Percentiles rank a stretch among this genome's conserved stretches.
phyloP scores from a whole-genome alignment of 2,888 invertebrate species.

The Sinodicranocentrus sp. region DNA sequence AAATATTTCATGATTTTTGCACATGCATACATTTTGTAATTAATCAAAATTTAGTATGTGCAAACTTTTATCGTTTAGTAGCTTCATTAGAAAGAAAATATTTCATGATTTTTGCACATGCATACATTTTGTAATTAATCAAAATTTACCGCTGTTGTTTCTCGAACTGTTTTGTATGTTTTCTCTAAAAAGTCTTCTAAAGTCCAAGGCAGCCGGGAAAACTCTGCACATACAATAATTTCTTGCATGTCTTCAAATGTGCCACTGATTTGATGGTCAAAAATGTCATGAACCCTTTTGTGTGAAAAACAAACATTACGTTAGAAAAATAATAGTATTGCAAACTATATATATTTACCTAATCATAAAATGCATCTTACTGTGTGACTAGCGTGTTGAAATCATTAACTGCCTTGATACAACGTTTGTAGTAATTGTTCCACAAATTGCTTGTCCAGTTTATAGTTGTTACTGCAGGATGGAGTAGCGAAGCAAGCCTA shows the following conservation, averaged over 20 bases:
- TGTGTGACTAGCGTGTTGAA: slow-evolving; percentile 86
- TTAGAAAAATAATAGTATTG: not conserved
- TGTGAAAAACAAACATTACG: not conserved
- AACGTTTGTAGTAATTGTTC: slow-evolving; percentile 87
- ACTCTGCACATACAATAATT: slow-evolving; percentile 88
- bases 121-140: no score
- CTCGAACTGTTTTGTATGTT: slow-evolving; percentile 88
- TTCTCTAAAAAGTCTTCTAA: slow-evolving; percentile 91
- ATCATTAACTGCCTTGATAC: slow-evolving; percentile 87
- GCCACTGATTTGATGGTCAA: slow-evolving; percentile 92
- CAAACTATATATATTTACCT: not conserved
- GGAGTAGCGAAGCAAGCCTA: slow-evolving; percentile 88
- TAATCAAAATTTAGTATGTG: slow-evolving; percentile 85
- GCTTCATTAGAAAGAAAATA: slow-evolving; percentile 78
- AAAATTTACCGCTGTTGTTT: slow-evolving; percentile 79
- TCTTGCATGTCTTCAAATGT: slow-evolving; percentile 93
- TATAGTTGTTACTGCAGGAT: slow-evolving; percentile 88
- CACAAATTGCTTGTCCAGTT: slow-evolving; percentile 94
- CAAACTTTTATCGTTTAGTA: slow-evolving; percentile 90
- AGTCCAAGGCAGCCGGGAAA: slow-evolving; percentile 91
- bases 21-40: no score
- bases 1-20: no score
- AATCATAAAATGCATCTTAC: slow-evolving; percentile 73
- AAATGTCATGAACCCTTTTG: slow-evolving; percentile 91
- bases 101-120: no score